Percentiles rank a stretch among this genome's conserved stretches.
Conservation (phyloP, 2,113 vertebrate genomes). For the Ranitomeya variabilis region DNA sequence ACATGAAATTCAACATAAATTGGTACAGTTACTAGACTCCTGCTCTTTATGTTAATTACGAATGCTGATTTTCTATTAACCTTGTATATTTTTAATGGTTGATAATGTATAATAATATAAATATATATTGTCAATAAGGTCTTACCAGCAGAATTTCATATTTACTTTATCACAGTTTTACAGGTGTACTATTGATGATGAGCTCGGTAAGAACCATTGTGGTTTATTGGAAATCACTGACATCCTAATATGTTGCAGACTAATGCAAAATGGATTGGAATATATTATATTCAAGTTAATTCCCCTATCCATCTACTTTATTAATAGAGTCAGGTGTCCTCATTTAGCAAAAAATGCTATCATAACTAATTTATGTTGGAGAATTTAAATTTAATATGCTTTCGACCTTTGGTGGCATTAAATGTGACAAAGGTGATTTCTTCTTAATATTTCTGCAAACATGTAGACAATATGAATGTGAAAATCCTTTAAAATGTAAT, state of each 20-base stretch:
- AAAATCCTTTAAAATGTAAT: constrained; percentile 6
- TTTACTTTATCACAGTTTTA: background rate
- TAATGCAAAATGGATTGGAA: constrained; percentile 8
- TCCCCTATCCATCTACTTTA: background rate
- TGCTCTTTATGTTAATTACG: background rate
- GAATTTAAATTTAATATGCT: constrained; percentile 14
- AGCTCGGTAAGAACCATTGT: background rate
- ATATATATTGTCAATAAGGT: background rate
- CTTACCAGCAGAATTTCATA: background rate
- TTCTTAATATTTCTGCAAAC: constrained; percentile 15
- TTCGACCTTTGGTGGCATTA: constrained; percentile 23
- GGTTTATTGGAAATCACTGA: background rate
- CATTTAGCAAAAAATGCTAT: constrained; percentile 7
- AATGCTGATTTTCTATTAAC: background rate
- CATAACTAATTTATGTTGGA: constrained; percentile 38
- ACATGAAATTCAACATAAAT: background rate
- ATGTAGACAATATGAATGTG: constrained; percentile 21
- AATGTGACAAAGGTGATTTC: constrained; percentile 28
- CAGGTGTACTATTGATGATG: constrained; percentile 9
- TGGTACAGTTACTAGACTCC: background rate
- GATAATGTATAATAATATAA: background rate
- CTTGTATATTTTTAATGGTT: background rate
- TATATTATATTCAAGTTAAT: constrained; percentile 1
- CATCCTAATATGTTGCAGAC: background rate
- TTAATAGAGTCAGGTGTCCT: constrained; percentile 28